Conservation (phyloP, 1,140 invertebrate genomes). For the Zaprionus tsacasi region DNA sequence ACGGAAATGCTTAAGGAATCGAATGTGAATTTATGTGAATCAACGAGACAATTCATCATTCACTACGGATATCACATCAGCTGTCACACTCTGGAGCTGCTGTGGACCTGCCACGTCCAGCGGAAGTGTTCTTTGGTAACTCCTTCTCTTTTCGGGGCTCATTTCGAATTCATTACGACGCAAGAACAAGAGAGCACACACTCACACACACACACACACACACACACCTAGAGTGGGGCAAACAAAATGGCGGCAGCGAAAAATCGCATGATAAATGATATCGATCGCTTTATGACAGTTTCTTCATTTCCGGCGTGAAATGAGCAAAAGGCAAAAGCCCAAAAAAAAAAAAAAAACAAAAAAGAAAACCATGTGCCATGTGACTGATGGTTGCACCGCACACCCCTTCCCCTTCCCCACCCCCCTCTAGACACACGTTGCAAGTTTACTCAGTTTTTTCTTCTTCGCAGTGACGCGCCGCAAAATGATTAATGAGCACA, state of each 20-base stretch:
- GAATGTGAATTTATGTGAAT: constrained; percentile 50
- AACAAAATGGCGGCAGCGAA: constrained; percentile 65
- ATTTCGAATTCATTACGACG: constrained; percentile 68
- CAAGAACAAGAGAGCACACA: constrained; percentile 32
- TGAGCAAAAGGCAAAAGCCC: constrained; percentile 54
- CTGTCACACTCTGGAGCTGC: constrained; percentile 15
- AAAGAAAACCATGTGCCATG: constrained; percentile 49
- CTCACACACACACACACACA: neutral
- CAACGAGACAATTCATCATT: constrained; percentile 63
- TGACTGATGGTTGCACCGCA: constrained; percentile 43
- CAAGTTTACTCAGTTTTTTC: constrained; percentile 1
- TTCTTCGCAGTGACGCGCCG: constrained; percentile 23
- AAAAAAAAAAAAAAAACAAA: constrained; percentile 36
- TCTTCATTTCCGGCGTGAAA: constrained; percentile 83
- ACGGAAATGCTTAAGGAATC: constrained; percentile 66
- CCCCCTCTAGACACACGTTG: neutral
- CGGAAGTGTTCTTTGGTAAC: constrained; percentile 38
- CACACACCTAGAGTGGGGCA: constrained; percentile 7
- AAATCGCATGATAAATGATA: constrained; percentile 84
- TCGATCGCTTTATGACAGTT: constrained; percentile 83
- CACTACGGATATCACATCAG: constrained; percentile 17
- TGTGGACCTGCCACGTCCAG: constrained; percentile 9
- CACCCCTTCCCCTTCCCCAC: constrained; percentile 11
- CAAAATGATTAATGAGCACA: constrained; percentile 75
- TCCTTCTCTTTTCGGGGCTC: constrained; percentile 27